Percentiles rank a stretch among this genome's conserved stretches.
Conservation (phyloP, 2,888 invertebrate species). For the Phyllotreta cruciferae region DNA sequence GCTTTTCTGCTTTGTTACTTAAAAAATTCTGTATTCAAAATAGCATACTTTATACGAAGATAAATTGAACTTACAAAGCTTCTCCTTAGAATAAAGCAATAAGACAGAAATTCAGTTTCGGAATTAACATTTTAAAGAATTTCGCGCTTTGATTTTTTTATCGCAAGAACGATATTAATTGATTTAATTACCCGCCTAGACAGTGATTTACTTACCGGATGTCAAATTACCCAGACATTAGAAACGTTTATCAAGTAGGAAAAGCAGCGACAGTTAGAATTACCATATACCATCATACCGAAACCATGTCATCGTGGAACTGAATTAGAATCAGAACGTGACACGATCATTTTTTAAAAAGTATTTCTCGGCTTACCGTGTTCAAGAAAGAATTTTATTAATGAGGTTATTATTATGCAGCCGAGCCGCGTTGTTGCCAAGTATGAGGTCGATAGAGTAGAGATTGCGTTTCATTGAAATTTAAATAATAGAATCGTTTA, state of each 20-base stretch:
- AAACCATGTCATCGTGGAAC: constrained; percentile 24
- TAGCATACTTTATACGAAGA: too few relatives aligned
- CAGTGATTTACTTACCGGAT: constrained; percentile 15
- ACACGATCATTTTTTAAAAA: constrained; percentile 17
- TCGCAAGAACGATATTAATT: constrained; percentile 5
- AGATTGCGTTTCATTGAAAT: constrained; percentile 9
- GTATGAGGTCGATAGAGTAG: constrained; percentile 5
- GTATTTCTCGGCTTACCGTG: constrained; percentile 19
- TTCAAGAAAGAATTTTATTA: constrained; percentile 28
- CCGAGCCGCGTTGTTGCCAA: constrained; percentile 16
- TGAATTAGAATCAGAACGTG: constrained; percentile 29
- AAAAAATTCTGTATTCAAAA: too few relatives aligned
- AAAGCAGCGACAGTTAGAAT: constrained; percentile 20
- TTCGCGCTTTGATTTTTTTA: constrained; percentile 6
- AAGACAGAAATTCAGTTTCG: too few relatives aligned
- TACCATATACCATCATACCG: constrained; percentile 17
- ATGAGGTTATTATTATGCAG: constrained; percentile 26
- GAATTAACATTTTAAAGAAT: background rate
- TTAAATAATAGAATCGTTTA: constrained; percentile 18
- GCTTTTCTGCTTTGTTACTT: too few relatives aligned
- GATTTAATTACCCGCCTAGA: constrained; percentile 16
- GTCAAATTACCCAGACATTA: constrained; percentile 20
- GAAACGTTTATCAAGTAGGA: constrained; percentile 10
- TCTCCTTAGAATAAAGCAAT: too few relatives aligned
- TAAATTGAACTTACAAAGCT: too few relatives aligned